A percentile compares a stretch with the other conserved stretches of the same genome.
Conservation (phyloP, 2,113 vertebrate species). For the Muntiacus muntjak region DNA sequence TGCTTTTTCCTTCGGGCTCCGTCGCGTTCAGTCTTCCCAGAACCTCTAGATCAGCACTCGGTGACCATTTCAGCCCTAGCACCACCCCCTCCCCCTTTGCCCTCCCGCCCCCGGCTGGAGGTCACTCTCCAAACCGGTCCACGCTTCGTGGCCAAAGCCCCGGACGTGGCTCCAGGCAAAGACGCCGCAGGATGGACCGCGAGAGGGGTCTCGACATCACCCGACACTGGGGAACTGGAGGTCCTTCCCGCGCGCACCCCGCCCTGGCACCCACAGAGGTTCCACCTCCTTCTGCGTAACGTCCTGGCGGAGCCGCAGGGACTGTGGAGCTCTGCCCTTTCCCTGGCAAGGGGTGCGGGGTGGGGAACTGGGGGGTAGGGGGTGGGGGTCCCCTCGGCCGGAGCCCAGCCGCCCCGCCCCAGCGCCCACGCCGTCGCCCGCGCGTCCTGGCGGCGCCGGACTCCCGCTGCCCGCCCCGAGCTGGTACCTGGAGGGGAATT, state of each 20-base stretch:
- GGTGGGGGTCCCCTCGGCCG: not conserved
- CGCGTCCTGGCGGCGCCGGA: not conserved
- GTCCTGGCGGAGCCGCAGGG: fast-evolving
- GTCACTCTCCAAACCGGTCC: not conserved
- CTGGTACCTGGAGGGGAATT: not conserved
- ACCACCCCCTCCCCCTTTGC: not conserved
- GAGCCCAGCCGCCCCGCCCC: not conserved
- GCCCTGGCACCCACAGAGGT: not conserved
- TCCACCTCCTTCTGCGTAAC: not conserved
- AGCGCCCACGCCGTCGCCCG: not conserved
- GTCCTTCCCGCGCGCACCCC: not conserved
- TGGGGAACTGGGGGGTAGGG: not conserved
- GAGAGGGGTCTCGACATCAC: not conserved
- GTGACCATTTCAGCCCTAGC: not conserved
- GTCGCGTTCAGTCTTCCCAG: not conserved
- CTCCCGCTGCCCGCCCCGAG: not conserved
- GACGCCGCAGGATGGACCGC: not conserved
- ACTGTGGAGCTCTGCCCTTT: not conserved
- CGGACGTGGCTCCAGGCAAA: not conserved
- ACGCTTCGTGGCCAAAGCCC: not conserved
- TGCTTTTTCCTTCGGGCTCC: not conserved
- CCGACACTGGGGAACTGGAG: fast-evolving
- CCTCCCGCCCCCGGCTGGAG: not conserved
- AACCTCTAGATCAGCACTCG: not conserved
- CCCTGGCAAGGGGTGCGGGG: not conserved